Evolutionary conservation across 1,140 invertebrate species (phyloP), one percentile per base, ranked within the genome.

Genomic region (Drosophila pachea): DNA sequence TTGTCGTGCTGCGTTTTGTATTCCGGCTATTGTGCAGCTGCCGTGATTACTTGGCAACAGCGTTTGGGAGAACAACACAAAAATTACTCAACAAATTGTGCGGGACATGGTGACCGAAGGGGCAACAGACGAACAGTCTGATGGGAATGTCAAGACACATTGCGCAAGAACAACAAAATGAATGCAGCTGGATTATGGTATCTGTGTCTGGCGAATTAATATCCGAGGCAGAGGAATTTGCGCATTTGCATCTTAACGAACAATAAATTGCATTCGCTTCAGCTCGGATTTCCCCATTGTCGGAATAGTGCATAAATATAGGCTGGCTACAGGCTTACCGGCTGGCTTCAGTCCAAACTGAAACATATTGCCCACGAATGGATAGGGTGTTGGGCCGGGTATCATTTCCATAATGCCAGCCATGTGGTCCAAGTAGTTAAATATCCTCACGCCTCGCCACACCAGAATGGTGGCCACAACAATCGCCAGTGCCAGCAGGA

Each of bases 371-470:
- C 87, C 87, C 29, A 88, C 83, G 58, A 88, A 88, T 5, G 87
- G 87, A 47, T 88, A 86, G 7, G 87, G 87, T 5, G 87, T 88
- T 6, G 87, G 87, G 12, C 87, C 87, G 2, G 87, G 84, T 63
- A 88, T 87, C 87, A 86, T 88, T 74, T 88, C 87, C 87, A 88
- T 88, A 5, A 88, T 88, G 7, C 86, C 83, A 2, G 83, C 83
- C 62, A 88, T 88, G 59, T 88, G 86, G 61, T 88, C 86, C 11
- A 88, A 47, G 29, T 88, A 86, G 50, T 88, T 88, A 9, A 88
- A 84, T 48, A 88, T 79, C 54, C 62, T 82, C 2, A 88, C 73
- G 5, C 83, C 87, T 62, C 86, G 87, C 58, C 84, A 86, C 48
- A 82, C 81, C 56, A 88, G 49, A 64, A 88, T 70, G 53, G 78